Conservation (phyloP, 2,113 vertebrate species). For the Trichechus manatus region DNA sequence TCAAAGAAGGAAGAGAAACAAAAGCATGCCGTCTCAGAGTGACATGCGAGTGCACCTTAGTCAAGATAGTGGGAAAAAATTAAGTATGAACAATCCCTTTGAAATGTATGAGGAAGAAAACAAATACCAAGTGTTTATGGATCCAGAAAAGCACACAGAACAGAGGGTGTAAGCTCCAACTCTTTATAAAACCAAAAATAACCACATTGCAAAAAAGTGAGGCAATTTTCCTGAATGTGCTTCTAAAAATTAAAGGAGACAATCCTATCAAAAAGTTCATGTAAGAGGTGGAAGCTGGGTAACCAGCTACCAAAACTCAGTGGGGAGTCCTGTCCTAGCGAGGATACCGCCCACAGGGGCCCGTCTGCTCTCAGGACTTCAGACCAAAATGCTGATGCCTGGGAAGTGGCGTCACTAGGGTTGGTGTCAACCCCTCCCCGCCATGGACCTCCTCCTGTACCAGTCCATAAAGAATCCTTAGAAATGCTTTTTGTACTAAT, state of each 20-base stretch:
- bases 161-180: background rate
- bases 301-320: background rate
- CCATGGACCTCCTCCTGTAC: too few species aligned
- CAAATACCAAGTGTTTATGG: background rate
- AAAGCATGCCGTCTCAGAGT: background rate
- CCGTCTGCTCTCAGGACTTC: too few species aligned
- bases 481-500: too few species aligned
- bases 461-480: too few species aligned
- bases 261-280: background rate
- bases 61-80: background rate
- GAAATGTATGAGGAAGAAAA: background rate
- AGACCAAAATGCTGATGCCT: background rate
- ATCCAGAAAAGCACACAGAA: background rate
- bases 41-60: fast-evolving
- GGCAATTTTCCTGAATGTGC: background rate
- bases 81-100: background rate
- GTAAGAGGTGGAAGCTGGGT: background rate
- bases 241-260: background rate
- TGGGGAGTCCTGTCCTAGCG: background rate
- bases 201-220: background rate
- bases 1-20: background rate
- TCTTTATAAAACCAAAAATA: background rate
- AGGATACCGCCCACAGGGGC: fast-evolving
- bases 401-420: background rate
- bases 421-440: too few species aligned